Percentiles rank a stretch among this genome's conserved stretches.
Evolutionary conservation across 1,140 invertebrate genomes (phyloP).

Genomic region (Pissodes strobi): DNA sequence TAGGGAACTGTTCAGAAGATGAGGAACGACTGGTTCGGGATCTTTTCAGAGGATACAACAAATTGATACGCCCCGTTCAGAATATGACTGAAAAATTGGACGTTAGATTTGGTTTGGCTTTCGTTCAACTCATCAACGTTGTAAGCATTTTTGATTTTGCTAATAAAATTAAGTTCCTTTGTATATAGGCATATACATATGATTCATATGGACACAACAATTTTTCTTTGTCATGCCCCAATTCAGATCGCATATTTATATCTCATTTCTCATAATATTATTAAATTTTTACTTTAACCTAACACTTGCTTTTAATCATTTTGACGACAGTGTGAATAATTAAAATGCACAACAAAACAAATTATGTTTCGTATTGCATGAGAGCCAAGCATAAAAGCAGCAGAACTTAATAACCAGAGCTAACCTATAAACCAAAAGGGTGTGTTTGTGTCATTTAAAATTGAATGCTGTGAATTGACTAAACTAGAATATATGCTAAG

Average conservation of each 20-base stretch:
- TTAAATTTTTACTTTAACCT: not conserved
- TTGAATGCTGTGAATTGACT: too few species aligned
- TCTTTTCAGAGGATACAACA: conserved; percentile 98
- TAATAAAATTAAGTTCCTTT: too few species aligned
- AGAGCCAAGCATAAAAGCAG: not conserved
- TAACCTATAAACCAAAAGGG: conserved; percentile 22
- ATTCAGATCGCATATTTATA: too few species aligned
- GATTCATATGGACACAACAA: too few species aligned
- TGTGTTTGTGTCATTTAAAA: conserved; percentile 14
- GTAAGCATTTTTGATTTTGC: too few species aligned
- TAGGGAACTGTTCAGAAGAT: conserved; percentile 76
- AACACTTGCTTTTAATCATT: not conserved
- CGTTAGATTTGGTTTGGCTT: conserved; percentile 94
- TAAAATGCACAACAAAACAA: too few species aligned
- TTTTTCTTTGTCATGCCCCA: too few species aligned
- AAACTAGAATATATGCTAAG: too few species aligned
- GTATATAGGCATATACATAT: too few species aligned
- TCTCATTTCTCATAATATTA: too few species aligned
- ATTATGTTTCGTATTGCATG: not conserved
- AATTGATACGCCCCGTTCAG: conserved; percentile 96
- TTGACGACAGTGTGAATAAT: too few species aligned
- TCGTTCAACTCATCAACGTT: conserved; percentile 98
- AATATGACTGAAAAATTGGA: conserved; percentile 97
- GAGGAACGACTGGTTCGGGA: conserved; percentile 94
- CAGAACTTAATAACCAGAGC: not conserved